Evolutionary conservation across 2,888 invertebrate species (phyloP).

Genomic region (Agrotis puta): DNA sequence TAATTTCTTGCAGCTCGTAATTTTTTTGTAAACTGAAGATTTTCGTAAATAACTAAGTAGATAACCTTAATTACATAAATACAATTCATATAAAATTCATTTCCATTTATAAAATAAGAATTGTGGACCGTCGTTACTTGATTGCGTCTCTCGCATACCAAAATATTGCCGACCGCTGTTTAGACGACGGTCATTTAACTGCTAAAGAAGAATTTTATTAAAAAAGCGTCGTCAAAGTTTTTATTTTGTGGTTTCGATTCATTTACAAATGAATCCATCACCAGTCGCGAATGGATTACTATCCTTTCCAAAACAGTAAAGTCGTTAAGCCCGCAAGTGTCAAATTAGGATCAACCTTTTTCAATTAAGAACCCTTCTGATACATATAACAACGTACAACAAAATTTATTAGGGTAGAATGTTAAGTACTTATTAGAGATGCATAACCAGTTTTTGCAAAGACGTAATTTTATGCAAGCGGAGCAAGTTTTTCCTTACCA

Average conservation of each 20-base stretch:
- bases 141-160: no score
- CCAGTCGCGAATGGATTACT: background rate
- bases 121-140: no score
- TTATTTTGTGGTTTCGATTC: background rate
- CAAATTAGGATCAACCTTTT: conserved; percentile 18
- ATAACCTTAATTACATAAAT: no score
- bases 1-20: no score
- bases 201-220: no score
- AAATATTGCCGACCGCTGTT: no score
- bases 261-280: background rate
- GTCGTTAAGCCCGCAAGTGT: background rate
- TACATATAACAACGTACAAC: conserved; percentile 13
- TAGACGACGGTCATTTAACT: background rate
- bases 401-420: conserved; percentile 9
- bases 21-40: no score
- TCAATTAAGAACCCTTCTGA: conserved; percentile 19
- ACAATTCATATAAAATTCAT: no score
- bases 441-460: conserved; percentile 21
- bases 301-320: conserved; percentile 3
- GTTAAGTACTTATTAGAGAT: conserved; percentile 13
- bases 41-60: no score
- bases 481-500: conserved; percentile 12
- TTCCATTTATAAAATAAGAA: no score
- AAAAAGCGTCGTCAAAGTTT: background rate
- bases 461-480: conserved; percentile 31